Evolutionary conservation across 2,113 vertebrate genomes (phyloP).

Genomic region (Thamnaconus septentrionalis): DNA sequence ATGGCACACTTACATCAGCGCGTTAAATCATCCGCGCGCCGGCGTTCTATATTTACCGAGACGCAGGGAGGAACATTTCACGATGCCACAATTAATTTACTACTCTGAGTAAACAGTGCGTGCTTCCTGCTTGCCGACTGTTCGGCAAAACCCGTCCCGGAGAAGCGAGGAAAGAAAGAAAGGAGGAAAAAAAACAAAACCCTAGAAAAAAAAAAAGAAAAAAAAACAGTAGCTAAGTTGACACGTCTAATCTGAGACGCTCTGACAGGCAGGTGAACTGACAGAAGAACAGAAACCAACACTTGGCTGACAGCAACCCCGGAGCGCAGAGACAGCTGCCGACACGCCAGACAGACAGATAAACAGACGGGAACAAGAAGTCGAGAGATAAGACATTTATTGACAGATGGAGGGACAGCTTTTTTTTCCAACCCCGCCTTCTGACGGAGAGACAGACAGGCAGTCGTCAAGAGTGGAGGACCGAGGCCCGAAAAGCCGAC

Average conservation of each 20-base stretch:
- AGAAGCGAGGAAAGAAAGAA: conserved; percentile 8
- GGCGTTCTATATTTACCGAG: conserved; percentile 3
- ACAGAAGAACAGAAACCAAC: conserved; percentile 73
- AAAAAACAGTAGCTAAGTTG: conserved; percentile 59
- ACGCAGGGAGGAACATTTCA: conserved; percentile 14
- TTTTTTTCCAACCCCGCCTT: no score
- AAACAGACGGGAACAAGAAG: conserved; percentile 69
- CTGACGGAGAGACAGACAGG: conserved; percentile 49
- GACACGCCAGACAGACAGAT: conserved; percentile 69
- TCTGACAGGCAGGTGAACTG: conserved; percentile 73
- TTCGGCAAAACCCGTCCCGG: conserved; percentile 21
- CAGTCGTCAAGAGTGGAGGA: conserved; percentile 35
- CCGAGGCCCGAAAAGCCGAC: conserved; percentile 32
- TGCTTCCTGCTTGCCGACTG: conserved; percentile 49
- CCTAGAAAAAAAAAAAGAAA: not conserved
- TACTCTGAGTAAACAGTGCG: conserved; percentile 39
- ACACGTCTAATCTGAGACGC: conserved; percentile 66
- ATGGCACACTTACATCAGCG: conserved; percentile 2
- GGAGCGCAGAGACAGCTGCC: conserved; percentile 67
- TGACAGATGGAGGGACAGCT: conserved; percentile 62
- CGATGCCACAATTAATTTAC: conserved; percentile 40
- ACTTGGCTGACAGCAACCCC: conserved; percentile 72
- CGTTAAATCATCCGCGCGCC: not conserved
- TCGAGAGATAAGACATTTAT: conserved; percentile 63
- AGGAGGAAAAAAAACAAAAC: no score